A percentile compares a stretch with the other conserved stretches of the same genome.
phyloP scores from a whole-genome alignment of 2,888 invertebrate genomes.

The Phengaris arion region DNA sequence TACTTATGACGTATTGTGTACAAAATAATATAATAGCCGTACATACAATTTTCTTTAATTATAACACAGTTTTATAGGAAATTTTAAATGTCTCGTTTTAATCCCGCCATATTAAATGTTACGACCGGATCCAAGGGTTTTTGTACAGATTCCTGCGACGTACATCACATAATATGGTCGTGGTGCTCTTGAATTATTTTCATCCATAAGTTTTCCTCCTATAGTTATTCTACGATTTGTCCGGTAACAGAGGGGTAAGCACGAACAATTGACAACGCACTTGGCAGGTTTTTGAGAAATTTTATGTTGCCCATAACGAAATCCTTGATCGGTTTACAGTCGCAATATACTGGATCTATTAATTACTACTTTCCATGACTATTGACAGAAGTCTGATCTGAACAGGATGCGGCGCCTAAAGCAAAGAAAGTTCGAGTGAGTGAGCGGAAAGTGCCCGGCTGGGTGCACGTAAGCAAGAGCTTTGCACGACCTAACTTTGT shows the following conservation, averaged over 20 bases:
- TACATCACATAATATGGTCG: neutral
- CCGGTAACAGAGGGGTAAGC: no score
- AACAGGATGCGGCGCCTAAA: constrained; percentile 7
- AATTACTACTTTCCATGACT: neutral
- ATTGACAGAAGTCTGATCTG: neutral
- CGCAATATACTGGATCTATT: neutral
- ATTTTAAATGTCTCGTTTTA: neutral
- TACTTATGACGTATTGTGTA: no score
- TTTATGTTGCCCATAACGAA: no score
- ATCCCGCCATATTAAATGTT: neutral
- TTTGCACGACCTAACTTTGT: no score
- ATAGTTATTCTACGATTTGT: no score
- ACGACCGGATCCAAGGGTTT: neutral
- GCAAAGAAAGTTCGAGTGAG: neutral
- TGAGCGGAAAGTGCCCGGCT: neutral
- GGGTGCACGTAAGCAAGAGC: neutral
- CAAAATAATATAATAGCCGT: no score
- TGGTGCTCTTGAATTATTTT: neutral
- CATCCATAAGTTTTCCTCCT: neutral
- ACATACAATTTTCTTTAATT: no score
- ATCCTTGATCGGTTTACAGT: neutral
- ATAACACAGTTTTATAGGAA: neutral
- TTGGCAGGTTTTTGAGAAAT: no score
- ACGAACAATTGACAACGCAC: no score
- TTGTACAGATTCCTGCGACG: neutral